phyloP scores from a whole-genome alignment of 2,797 vertebrate genomes.

The Jordanella pulchra region DNA sequence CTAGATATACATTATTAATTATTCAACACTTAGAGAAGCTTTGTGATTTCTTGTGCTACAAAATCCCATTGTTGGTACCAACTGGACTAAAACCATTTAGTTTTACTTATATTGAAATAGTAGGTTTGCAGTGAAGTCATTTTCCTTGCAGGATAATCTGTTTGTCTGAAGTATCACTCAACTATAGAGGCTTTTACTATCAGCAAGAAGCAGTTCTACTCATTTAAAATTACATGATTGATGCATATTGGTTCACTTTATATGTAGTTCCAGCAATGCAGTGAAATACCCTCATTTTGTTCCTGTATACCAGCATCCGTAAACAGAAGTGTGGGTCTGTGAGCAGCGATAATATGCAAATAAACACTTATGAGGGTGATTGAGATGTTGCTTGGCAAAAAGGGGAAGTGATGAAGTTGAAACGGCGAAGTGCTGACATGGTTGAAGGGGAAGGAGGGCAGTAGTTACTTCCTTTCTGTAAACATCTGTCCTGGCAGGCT shows the following conservation, averaged over 20 bases:
- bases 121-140: constrained; percentile 25
- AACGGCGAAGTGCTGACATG: constrained; percentile 70
- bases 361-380: constrained; percentile 18
- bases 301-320: constrained; percentile 5
- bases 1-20: constrained; percentile 51
- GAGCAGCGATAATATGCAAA: constrained; percentile 33
- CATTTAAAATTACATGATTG: constrained; percentile 32
- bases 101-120: background rate
- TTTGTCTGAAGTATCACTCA: constrained; percentile 31
- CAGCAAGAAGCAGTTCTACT: constrained; percentile 5
- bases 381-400: constrained; percentile 44
- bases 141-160: constrained; percentile 18
- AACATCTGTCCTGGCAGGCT: constrained; percentile 45
- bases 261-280: background rate
- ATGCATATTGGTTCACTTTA: constrained; percentile 9
- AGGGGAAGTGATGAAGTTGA: constrained; percentile 64
- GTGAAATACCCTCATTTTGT: constrained; percentile 7
- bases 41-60: constrained; percentile 10
- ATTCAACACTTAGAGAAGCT: constrained; percentile 32
- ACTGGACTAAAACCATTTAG: constrained; percentile 3
- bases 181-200: constrained; percentile 19
- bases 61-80: constrained; percentile 12
- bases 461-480: constrained; percentile 73
- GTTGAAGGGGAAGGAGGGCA: constrained; percentile 39
- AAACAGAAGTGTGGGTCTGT: constrained; percentile 23